Evolutionary conservation across 1,140 invertebrate genomes (phyloP).

Genomic region (Euglossa dilemma): DNA sequence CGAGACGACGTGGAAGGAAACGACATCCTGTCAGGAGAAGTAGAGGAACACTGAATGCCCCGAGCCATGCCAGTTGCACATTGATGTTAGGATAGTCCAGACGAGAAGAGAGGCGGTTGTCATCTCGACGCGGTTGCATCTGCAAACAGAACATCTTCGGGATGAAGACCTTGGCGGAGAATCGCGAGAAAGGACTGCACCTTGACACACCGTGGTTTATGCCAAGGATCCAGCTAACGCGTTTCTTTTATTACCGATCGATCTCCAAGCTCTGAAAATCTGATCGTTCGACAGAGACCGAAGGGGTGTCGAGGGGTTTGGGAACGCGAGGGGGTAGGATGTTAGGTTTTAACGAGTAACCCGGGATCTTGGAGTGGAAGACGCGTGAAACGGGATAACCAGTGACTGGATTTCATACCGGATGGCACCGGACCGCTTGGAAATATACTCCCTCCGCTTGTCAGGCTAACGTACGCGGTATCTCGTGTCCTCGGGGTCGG

Average conservation of each 20-base stretch:
- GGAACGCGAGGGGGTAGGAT: not conserved
- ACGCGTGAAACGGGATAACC: constrained; percentile 6
- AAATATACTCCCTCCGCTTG: not conserved
- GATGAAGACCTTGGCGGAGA: constrained; percentile 9
- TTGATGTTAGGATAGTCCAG: not conserved
- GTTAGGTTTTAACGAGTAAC: constrained; percentile 43
- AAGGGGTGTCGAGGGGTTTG: no score
- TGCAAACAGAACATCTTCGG: not conserved
- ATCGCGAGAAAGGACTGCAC: no score
- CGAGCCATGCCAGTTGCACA: constrained; percentile 28
- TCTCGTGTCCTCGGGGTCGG: not conserved
- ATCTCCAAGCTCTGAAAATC: not conserved
- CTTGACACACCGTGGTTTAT: not conserved
- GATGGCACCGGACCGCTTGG: not conserved
- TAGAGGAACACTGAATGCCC: constrained; percentile 24
- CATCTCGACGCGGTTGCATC: constrained; percentile 31
- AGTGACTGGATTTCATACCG: constrained; percentile 4
- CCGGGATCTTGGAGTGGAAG: not conserved
- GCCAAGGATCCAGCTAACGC: not conserved
- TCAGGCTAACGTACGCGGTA: not conserved
- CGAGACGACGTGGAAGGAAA: constrained; percentile 39
- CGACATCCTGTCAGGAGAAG: constrained; percentile 29
- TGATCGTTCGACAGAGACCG: not conserved
- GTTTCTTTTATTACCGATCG: constrained; percentile 11
- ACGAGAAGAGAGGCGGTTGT: constrained; percentile 25